These are phyloP conservation scores for Micoletzkya japonica DNA, from an alignment of 2,888 invertebrate genomes.

Conservation along the genomic window DNA sequence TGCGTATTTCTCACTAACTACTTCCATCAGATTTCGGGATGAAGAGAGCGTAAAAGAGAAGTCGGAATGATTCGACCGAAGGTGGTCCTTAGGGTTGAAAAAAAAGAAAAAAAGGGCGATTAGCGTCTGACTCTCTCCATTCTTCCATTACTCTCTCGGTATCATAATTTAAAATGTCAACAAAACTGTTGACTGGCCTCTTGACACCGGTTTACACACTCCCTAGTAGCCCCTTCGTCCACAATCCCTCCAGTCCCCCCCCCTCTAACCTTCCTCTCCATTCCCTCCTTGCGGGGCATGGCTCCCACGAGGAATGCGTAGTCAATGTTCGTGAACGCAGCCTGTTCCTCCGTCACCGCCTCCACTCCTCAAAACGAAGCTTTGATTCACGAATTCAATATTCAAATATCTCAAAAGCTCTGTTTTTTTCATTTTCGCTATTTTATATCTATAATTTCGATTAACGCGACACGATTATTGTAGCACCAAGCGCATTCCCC, in stretches of 20 bases:
- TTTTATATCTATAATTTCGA: neutral
- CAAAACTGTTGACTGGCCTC: neutral
- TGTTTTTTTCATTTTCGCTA: neutral
- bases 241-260: neutral
- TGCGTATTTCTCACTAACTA: too few species aligned
- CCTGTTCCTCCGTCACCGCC: slow-evolving; percentile 83
- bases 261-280: slow-evolving; percentile 84
- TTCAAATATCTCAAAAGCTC: neutral
- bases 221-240: neutral
- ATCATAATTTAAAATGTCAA: neutral
- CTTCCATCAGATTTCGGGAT: too few species aligned
- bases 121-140: too few species aligned
- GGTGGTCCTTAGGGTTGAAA: too few species aligned
- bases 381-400: neutral
- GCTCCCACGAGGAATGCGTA: slow-evolving; percentile 95
- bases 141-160: too few species aligned
- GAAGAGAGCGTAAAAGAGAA: too few species aligned
- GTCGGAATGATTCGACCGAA: too few species aligned
- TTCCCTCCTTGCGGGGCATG: slow-evolving; percentile 95
- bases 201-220: neutral
- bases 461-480: too few species aligned
- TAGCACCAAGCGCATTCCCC: too few species aligned
- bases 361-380: slow-evolving; percentile 72
- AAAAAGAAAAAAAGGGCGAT: too few species aligned
- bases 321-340: slow-evolving; percentile 92